These are phyloP conservation scores for Tetramorium parvispinum DNA, from an alignment of 1,140 invertebrate species.

Conservation along the genomic window DNA sequence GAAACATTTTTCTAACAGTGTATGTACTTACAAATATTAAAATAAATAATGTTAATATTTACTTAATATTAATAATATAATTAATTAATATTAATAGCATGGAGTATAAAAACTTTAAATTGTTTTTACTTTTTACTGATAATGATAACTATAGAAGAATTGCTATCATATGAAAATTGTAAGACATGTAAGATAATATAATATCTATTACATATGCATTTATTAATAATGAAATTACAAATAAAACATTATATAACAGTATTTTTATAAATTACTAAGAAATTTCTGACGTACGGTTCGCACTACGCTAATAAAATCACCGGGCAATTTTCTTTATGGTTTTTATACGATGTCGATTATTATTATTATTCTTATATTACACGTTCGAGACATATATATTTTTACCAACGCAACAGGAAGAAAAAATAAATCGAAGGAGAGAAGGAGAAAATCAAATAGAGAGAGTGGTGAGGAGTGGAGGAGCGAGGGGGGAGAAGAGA, in stretches of 20 bases:
- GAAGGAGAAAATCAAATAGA: conserved; percentile 35
- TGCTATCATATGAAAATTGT: background rate
- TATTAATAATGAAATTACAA: background rate
- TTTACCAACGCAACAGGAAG: conserved; percentile 11
- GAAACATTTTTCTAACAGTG: no score
- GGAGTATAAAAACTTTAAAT: no score
- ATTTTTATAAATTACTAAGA: background rate
- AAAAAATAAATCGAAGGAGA: conserved; percentile 19
- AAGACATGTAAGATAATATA: background rate
- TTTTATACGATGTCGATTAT: conserved; percentile 20
- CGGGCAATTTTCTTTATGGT: conserved; percentile 11
- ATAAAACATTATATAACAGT: background rate
- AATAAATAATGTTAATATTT: no score
- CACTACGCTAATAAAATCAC: conserved; percentile 10
- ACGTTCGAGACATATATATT: conserved; percentile 47
- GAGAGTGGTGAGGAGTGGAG: background rate
- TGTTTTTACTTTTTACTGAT: no score
- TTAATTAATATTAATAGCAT: no score
- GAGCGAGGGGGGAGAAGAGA: background rate
- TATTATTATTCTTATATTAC: conserved; percentile 62
- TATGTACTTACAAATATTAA: no score
- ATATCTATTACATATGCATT: background rate
- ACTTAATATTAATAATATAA: no score
- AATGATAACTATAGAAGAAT: background rate
- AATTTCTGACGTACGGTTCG: background rate